Conservation (phyloP, 1,140 invertebrate genomes). For the Cataglyphis hispanica region DNA sequence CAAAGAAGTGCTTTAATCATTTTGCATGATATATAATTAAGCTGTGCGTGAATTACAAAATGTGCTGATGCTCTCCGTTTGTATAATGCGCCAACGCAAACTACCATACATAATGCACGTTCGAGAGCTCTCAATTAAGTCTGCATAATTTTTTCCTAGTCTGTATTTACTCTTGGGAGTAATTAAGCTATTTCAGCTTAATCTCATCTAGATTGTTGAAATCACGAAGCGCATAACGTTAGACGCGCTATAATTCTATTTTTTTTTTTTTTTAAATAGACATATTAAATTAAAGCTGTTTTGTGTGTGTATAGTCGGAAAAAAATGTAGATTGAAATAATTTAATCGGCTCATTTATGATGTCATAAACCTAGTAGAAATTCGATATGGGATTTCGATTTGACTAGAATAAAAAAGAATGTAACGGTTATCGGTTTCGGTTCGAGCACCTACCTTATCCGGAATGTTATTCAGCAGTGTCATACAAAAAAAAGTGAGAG, state of each 20-base stretch:
- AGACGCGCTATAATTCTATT: not conserved
- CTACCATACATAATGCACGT: not conserved
- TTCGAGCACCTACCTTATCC: too few relatives aligned
- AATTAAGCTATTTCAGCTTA: constrained; percentile 41
- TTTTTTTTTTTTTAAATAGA: too few relatives aligned
- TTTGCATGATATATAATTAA: constrained; percentile 4
- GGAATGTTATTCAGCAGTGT: too few relatives aligned
- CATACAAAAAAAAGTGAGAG: too few relatives aligned
- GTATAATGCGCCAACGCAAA: not conserved
- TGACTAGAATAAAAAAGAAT: too few relatives aligned
- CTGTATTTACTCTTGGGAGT: constrained; percentile 24
- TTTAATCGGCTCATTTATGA: too few relatives aligned
- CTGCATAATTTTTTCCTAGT: constrained; percentile 23
- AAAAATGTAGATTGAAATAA: too few relatives aligned
- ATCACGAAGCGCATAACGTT: not conserved
- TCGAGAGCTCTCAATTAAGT: constrained; percentile 40
- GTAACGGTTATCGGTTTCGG: too few relatives aligned
- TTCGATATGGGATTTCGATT: too few relatives aligned
- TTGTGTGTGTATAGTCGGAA: too few relatives aligned
- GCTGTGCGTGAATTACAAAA: constrained; percentile 51
- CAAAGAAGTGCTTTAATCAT: not conserved
- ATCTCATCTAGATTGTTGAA: constrained; percentile 23
- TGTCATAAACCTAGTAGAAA: too few relatives aligned
- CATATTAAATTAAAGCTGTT: too few relatives aligned
- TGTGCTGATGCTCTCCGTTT: constrained; percentile 35